These are phyloP conservation scores for Anguilla japonica DNA, from an alignment of 2,113 vertebrate genomes.

Conservation along the genomic window DNA sequence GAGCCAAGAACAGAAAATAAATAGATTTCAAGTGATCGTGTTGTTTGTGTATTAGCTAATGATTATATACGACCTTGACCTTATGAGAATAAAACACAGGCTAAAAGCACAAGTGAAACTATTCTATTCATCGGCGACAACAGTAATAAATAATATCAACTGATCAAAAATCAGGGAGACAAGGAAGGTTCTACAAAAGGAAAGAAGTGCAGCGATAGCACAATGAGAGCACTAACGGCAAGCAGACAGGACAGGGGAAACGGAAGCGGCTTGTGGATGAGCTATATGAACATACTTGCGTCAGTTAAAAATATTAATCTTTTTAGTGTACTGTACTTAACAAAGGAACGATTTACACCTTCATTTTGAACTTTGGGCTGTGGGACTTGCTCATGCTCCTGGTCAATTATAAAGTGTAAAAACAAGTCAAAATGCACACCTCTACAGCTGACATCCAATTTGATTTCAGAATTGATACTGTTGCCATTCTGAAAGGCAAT, in stretches of 20 bases:
- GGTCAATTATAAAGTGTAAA: neutral
- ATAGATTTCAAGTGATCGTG: neutral
- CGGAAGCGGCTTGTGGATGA: neutral
- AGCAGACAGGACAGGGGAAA: neutral
- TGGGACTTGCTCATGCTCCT: no score
- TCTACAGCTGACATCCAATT: neutral
- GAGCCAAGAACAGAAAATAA: neutral
- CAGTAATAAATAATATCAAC: neutral
- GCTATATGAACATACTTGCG: neutral
- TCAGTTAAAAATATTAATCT: neutral
- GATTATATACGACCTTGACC: neutral
- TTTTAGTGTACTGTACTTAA: neutral
- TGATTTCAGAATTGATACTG: neutral
- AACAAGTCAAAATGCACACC: neutral
- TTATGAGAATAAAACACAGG: conserved; percentile 12
- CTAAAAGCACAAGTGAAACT: conserved; percentile 8
- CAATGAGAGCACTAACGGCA: neutral
- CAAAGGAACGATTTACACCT: neutral
- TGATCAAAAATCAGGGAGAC: neutral
- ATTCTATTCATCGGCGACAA: conserved; percentile 5
- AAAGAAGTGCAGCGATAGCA: conserved; percentile 6
- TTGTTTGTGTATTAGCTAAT: conserved; percentile 17
- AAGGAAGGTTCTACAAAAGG: neutral
- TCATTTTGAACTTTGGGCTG: neutral
- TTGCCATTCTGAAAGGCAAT: conserved; percentile 3